Evolutionary conservation across 2,113 vertebrate genomes (phyloP).

Genomic region (Myotis yumanensis): DNA sequence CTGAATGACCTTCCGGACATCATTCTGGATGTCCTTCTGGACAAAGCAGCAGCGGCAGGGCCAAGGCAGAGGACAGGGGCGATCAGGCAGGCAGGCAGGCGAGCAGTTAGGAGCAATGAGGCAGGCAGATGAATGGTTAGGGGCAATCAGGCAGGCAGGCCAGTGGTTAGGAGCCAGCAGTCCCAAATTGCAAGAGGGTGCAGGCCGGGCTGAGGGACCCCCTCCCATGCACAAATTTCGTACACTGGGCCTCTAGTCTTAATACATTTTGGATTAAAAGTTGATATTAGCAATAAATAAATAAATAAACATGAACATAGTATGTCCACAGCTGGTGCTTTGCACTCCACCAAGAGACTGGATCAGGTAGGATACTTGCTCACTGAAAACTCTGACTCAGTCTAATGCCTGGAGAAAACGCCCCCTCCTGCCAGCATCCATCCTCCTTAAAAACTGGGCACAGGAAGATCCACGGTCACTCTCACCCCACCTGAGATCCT

Average conservation of each 20-base stretch:
- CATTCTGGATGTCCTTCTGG: too few relatives aligned
- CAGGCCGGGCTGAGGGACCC: too few relatives aligned
- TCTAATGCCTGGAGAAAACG: not conserved
- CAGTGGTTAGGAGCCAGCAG: too few relatives aligned
- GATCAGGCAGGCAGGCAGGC: too few relatives aligned
- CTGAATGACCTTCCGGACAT: too few relatives aligned
- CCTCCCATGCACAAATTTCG: too few relatives aligned
- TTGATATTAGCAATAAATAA: not conserved
- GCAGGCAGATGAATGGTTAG: too few relatives aligned
- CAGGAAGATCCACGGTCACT: not conserved
- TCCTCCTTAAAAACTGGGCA: not conserved
- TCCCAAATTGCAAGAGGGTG: too few relatives aligned
- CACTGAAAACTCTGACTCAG: not conserved
- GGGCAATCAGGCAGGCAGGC: too few relatives aligned
- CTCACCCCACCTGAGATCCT: not conserved
- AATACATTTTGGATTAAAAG: conserved; percentile 13
- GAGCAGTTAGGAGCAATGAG: too few relatives aligned
- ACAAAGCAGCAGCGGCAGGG: too few relatives aligned
- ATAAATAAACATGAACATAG: not conserved
- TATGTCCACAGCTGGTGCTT: not conserved
- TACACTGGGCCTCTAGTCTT: not conserved
- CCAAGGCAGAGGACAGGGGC: too few relatives aligned
- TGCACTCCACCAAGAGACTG: not conserved
- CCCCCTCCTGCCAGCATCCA: not conserved
- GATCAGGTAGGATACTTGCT: not conserved